Evolutionary conservation across 2,888 invertebrate species (phyloP), one percentile per base, ranked within the genome.

Genomic region (Choristoneura rosaceana): DNA sequence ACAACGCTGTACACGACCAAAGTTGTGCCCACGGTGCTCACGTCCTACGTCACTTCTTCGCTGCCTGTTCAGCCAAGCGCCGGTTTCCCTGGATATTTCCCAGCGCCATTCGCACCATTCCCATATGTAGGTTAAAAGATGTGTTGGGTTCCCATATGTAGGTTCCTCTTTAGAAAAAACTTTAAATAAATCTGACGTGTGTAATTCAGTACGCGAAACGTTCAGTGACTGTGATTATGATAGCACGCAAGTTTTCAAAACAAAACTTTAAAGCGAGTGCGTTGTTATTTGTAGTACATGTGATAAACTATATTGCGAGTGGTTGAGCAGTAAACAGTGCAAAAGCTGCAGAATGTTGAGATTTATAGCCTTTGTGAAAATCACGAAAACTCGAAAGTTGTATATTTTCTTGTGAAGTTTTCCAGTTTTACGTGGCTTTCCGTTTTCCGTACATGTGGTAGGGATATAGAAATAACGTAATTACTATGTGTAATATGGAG

Each of bases 1-100:
- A 98, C 98, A 8, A 98, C 98, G 1, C 94, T 98, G 73, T 98
- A 96, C 87, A 97, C 97, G 2, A 98, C 98, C 52, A 96, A 95
- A 81, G 96, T 98, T 60, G 96, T 98, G 58, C 98, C 98, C 8
- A 98, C 98, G 0, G 94, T 96, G 66, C 87, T 98, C 74, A 98
- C 98, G n/a, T 96, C 97, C 15, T 97, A 97, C 84, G 95, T 98
- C 76, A 98, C 98, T 7, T 96, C 96, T 15, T 97, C 97, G 0
- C 93, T 98, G 41, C 95, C 97, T 3, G 95, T 97, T 17, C 97
- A 96, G 79, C 96, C 96, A 8, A 95, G 96, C 66, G 95, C 96
- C 15, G 95, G 96, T 12, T 97, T 95, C 86, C 97, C 97, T 0
- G 97, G 97, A 73, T 98, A 95, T 87, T 98, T 95, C 90, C 97